Percentiles rank a stretch among this genome's conserved stretches.
Conservation (phyloP, 2,888 invertebrate genomes). For the Masnerella sp. region DNA sequence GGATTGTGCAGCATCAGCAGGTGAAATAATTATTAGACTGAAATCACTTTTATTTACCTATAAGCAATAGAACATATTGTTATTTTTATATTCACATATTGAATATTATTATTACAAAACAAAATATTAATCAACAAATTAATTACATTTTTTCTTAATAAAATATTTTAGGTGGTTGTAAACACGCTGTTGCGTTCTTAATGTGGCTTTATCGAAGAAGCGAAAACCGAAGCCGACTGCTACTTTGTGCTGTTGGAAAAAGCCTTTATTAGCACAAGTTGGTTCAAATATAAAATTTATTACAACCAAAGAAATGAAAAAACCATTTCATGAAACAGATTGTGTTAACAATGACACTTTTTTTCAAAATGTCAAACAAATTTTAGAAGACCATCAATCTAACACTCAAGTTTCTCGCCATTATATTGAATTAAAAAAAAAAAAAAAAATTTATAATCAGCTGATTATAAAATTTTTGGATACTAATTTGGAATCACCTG, state of each 20-base stretch:
- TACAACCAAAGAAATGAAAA: conserved; percentile 15
- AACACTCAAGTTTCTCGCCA: conserved; percentile 22
- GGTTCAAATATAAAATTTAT: conserved; percentile 35
- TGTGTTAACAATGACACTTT: conserved; percentile 3
- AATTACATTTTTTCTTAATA: too few relatives aligned
- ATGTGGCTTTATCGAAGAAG: conserved; percentile 61
- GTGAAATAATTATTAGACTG: too few relatives aligned
- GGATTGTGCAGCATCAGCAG: conserved; percentile 39
- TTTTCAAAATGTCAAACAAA: conserved; percentile 1
- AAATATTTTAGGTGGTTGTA: conserved; percentile 54
- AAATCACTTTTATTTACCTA: too few relatives aligned
- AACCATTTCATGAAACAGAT: neutral
- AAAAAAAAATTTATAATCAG: conserved; percentile 13
- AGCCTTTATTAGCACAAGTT: conserved; percentile 47
- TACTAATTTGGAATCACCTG: neutral
- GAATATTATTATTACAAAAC: too few relatives aligned
- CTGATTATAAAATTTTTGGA: conserved; percentile 9
- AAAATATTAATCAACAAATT: too few relatives aligned
- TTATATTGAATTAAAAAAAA: conserved; percentile 5
- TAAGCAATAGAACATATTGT: too few relatives aligned
- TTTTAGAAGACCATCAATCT: neutral
- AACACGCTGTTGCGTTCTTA: conserved; percentile 53
- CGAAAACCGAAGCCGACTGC: conserved; percentile 58
- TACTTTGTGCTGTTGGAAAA: conserved; percentile 58
- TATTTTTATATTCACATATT: too few relatives aligned